phyloP scores from a whole-genome alignment of 2,888 invertebrate species.

The Amiota mariae region DNA sequence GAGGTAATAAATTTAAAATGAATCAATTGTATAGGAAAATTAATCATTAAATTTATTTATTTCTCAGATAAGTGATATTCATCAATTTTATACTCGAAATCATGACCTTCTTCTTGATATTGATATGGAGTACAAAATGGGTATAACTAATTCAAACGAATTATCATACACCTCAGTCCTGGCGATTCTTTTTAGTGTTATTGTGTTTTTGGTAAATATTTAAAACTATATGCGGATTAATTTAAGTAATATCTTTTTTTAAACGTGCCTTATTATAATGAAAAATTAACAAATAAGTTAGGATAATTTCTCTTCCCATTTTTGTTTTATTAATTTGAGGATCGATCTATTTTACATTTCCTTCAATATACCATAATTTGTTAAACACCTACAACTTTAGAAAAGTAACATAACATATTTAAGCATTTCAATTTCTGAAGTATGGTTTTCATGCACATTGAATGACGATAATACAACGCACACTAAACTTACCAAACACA shows the following conservation, averaged over 20 bases:
- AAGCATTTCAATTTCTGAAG: too few relatives aligned
- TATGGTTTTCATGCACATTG: too few relatives aligned
- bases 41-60: conserved; percentile 27
- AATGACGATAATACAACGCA: too few relatives aligned
- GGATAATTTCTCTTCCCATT: too few relatives aligned
- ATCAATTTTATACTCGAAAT: conserved; percentile 82
- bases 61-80: conserved; percentile 80
- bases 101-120: conserved; percentile 74
- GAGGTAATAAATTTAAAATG: conserved; percentile 73
- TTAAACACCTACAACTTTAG: too few relatives aligned
- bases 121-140: conserved; percentile 74
- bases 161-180: conserved; percentile 34
- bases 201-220: conserved; percentile 42
- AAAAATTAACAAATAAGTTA: neutral
- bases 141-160: conserved; percentile 59
- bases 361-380: too few relatives aligned
- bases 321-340: too few relatives aligned
- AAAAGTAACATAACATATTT: too few relatives aligned
- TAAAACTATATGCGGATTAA: conserved; percentile 43
- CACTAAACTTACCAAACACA: too few relatives aligned
- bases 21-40: too few relatives aligned
- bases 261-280: conserved; percentile 60
- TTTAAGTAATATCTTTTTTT: conserved; percentile 46
- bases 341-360: too few relatives aligned
- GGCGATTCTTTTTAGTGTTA: conserved; percentile 40